Base-by-base conservation (phyloP, 2,113 vertebrate genomes). In the Lepus timidus region DNA sequence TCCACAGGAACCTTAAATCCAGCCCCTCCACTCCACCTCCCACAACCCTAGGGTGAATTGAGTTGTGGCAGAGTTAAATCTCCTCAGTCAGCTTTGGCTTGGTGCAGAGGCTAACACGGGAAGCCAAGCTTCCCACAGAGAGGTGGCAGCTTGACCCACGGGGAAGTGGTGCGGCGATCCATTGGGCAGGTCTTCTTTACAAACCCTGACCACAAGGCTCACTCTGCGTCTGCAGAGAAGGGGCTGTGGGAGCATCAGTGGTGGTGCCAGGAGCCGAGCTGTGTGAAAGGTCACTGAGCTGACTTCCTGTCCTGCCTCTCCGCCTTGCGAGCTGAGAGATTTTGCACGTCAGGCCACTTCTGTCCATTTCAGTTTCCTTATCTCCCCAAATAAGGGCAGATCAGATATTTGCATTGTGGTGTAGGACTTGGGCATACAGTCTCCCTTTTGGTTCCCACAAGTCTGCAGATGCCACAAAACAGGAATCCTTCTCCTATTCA, bases 321-420 rank as follows among this genome's bases (percentile, higher is more conserved):
- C 73, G 73, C 75, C 89, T 78, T 27, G 25, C 39, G 65, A 82
- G 20, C 75, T 4, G 67, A 85, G 73, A 92, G 36, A 75, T 49
- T 85, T 71, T 80, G 79, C 49, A 74, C 64, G 81, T 82, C 92
- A 93, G 78, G 52, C 83, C 88, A 96, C 80, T 89, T 91, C 86
- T 96, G 91, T 92, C 91, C 55, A 62, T 52, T 74, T 94, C 22
- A 74, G 2, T 75, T 87, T 95, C 39, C 58, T 83, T 87, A 90
- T 76, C 71, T 91, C 73, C 58, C 22, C 0, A 84, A 78, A 70
- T 55, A 88, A 95, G 31, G 61, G 52, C 76, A 58, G 49, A 78
- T 25, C 71, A 87, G 80, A 33, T 61, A 88, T 90, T 78, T 85
- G 61, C 36, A 19, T 31, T 29, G 44, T 49, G 86, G 39, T 36